Evolutionary conservation across 2,888 invertebrate genomes (phyloP), one percentile per base, ranked within the genome.

Genomic region (Alloscopus bannaensis): DNA sequence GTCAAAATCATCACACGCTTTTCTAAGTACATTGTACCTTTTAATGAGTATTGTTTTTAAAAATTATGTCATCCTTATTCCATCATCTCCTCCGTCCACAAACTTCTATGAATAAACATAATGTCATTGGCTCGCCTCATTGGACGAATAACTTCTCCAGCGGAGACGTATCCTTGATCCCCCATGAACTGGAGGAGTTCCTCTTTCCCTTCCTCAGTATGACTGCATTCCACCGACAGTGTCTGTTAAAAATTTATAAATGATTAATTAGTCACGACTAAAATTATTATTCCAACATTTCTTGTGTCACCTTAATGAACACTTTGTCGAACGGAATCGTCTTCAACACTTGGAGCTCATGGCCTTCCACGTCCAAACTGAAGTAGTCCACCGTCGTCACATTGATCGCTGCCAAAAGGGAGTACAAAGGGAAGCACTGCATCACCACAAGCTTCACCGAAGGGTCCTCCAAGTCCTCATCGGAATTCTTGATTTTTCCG

Each of bases 361-460:
- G 85, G 1, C 89, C 89, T 83, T 89, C 89, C 3, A 89, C 87
- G 75, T 89, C 89, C 42, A 89, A 85, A 68, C 88, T 88, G 80
- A 89, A 88, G 82, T 88, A 89, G 83, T 89, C 88, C 3, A 89
- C 86, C 0, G 84, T 86, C 2, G 87, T 87, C 29, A 86, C 86
- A 77, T 88, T 87, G 16, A 89, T 84, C 1, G 88, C 88, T 3
- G 87, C 69, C 28, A 89, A 84, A 31, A 89, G 86, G 13, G 88
- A 87, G 76, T 87, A 88, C 16, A 89, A 62, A 0, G 89, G 89
- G 62, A 88, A 87, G 65, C 89, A 89, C 72, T 88, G 88, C 2
- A 55, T 50, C 1, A 42, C 62, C 3, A 45, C 26, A 3, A 20
- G 18, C 2, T 40, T 36, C 24, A 1, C 20, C 3, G 11, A 45